Evolutionary conservation across 2,888 invertebrate species (phyloP).

Genomic region (Protonemura montana): DNA sequence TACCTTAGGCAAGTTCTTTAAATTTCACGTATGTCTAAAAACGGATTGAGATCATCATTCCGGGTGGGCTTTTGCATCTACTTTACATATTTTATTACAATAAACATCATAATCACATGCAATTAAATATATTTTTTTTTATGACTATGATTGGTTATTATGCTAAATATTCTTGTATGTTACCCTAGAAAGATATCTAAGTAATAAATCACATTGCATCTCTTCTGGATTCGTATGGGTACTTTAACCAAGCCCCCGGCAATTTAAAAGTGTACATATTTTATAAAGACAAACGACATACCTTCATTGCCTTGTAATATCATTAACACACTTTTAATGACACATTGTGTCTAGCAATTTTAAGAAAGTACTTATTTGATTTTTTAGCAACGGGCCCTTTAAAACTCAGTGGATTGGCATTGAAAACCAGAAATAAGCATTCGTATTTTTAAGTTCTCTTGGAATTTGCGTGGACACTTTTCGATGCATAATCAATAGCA

Average conservation of each 20-base stretch:
- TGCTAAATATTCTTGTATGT: not conserved
- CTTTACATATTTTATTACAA: not conserved
- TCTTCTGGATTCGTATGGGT: not conserved
- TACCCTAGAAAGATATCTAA: not conserved
- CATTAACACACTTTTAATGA: too few species aligned
- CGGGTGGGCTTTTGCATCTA: not conserved
- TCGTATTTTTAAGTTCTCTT: not conserved
- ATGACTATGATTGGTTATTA: not conserved
- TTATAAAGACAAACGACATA: too few species aligned
- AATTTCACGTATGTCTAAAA: not conserved
- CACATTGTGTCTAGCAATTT: too few species aligned
- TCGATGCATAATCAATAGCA: not conserved
- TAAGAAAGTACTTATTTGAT: too few species aligned
- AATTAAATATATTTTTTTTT: not conserved
- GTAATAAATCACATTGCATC: not conserved
- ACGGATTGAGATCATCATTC: constrained; percentile 7
- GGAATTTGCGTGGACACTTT: not conserved
- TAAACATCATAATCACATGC: constrained; percentile 7
- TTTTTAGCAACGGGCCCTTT: too few species aligned
- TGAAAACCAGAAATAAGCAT: too few species aligned
- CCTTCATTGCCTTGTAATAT: too few species aligned
- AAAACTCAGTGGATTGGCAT: too few species aligned
- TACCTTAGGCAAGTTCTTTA: not conserved
- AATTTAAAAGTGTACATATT: too few species aligned
- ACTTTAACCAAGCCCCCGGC: not conserved